A percentile compares a stretch with the other conserved stretches of the same genome.
Conservation (phyloP, 2,888 invertebrate species). For the Tenthredo notha region DNA sequence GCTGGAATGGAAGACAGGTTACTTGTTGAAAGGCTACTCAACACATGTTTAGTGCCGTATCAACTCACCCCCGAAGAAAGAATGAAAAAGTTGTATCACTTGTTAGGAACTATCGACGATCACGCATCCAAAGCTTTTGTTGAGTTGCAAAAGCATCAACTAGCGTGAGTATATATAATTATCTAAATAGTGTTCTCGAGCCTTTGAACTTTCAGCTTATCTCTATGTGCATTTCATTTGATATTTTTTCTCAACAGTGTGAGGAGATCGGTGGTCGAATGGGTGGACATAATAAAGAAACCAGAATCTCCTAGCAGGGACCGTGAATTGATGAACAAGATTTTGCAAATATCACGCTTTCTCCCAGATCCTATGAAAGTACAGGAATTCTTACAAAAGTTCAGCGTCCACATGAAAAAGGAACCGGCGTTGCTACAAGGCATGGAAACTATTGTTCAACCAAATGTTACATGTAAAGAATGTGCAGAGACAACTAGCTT, state of each 20-base stretch:
- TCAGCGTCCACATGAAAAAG: constrained; percentile 88
- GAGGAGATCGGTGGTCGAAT: constrained; percentile 91
- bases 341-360: constrained; percentile 86
- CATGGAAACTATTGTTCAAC: constrained; percentile 93
- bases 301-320: constrained; percentile 85
- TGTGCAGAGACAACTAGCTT: constrained; percentile 93
- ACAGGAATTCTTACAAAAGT: constrained; percentile 91
- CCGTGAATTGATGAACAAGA: constrained; percentile 86
- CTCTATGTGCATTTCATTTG: not conserved
- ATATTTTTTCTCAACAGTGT: constrained; percentile 79
- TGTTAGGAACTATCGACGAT: constrained; percentile 96
- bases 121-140: constrained; percentile 96
- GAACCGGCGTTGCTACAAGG: constrained; percentile 86
- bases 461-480: constrained; percentile 95
- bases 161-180: constrained; percentile 80
- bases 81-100: constrained; percentile 95
- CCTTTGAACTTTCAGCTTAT: not conserved
- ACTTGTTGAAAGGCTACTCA: constrained; percentile 94
- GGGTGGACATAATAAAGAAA: constrained; percentile 91
- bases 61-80: constrained; percentile 91
- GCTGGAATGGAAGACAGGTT: constrained; percentile 94
- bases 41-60: constrained; percentile 97
- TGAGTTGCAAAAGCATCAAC: constrained; percentile 95
- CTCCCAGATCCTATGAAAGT: constrained; percentile 96
- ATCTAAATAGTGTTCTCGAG: not conserved